Base-by-base conservation (phyloP, 2,797 vertebrate species). In the Chaetodon trifasciatus region DNA sequence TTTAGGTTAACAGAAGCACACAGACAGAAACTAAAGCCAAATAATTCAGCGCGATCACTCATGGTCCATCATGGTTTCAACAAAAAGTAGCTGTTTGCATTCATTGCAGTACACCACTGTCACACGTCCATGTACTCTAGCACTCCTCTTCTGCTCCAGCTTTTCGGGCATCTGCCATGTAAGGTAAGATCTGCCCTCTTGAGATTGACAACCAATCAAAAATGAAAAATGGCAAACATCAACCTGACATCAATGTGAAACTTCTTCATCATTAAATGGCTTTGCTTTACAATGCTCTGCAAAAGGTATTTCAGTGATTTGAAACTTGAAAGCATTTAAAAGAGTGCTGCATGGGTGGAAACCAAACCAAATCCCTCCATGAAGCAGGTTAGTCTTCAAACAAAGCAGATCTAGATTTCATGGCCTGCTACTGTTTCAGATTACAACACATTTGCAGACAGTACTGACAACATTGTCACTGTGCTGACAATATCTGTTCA, bases 21-120 rank as follows among this genome's bases (percentile, higher is more conserved):
- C 9, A 70, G 24, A 70, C n/a, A 61, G 53, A 70, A 70, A 47
- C 52, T 24, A 17, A 53, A 19, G 23, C 42, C 8, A 53, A 67
- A 39, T 23, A 67, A 35, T 52, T 53, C 35, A 49, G 40, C 4
- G 42, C 28, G 17, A 9, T 44, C 42, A 17, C 61, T 64, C 15
- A 6, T 11, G 5, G 23, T 28, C 42, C 21, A 11, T 46, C 40
- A 46, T 6, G 23, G 61, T 17, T 37, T 17, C 58, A 12, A 61
- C 1, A 5, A 8, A 42, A 23, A 5, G 40, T 17, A 17, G 8
- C 61, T 46, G 15, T 46, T 46, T 46, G 64, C 28, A 35, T 28
- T 44, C 40, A 28, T 42, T 11, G 40, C 61, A 17, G 42, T 47
- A 17, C 5, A 7, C 15, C 16, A 32, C 37, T 40, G 12, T 19